Conservation (phyloP, 2,888 invertebrate species). For the Habrosyne pyritoides region DNA sequence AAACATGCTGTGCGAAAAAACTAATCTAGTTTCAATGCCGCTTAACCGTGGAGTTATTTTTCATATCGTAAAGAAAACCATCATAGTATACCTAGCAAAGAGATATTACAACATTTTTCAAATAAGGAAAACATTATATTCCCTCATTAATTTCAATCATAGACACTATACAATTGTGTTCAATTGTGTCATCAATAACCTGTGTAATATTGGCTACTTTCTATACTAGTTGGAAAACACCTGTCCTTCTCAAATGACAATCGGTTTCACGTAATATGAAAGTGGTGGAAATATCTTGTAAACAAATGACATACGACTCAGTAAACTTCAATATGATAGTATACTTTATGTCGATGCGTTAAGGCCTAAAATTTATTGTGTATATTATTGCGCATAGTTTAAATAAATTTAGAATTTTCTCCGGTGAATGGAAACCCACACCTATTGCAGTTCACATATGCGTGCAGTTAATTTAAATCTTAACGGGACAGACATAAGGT, state of each 20-base stretch:
- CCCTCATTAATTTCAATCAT: background rate
- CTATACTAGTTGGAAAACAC: constrained; percentile 8
- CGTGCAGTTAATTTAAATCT: constrained; percentile 15
- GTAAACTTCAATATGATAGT: constrained; percentile 1
- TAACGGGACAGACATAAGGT: constrained; percentile 15
- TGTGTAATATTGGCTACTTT: constrained; percentile 1
- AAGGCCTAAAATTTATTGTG: constrained; percentile 21
- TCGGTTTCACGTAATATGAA: constrained; percentile 52
- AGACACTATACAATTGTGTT: constrained; percentile 4
- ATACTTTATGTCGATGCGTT: accelerated
- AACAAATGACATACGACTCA: constrained; percentile 12
- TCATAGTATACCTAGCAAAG: background rate
- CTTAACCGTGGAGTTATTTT: background rate
- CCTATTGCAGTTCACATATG: constrained; percentile 28
- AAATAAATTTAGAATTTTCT: constrained; percentile 15
- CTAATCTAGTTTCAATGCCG: background rate
- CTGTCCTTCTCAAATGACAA: constrained; percentile 3
- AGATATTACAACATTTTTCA: background rate
- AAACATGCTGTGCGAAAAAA: background rate
- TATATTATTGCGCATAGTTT: constrained; percentile 13
- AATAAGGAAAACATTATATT: constrained; percentile 2
- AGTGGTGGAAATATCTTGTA: constrained; percentile 26
- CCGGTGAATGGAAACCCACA: constrained; percentile 60
- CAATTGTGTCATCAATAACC: background rate
- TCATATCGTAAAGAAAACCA: background rate